Conservation (phyloP, 1,140 invertebrate species). For the Conus betulinus region DNA sequence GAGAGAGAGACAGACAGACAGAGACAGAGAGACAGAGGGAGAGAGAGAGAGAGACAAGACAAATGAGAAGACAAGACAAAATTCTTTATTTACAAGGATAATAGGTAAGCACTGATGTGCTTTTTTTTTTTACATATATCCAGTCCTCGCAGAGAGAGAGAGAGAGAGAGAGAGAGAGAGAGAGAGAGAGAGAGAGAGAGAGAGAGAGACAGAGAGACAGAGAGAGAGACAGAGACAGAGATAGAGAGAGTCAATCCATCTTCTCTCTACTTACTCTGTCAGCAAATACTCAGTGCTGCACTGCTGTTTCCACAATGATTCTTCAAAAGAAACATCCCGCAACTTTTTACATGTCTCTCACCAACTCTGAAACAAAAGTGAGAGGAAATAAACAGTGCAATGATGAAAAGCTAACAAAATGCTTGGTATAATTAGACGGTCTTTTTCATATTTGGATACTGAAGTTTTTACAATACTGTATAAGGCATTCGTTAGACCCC, state of each 20-base stretch:
- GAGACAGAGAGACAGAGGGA: too few species aligned
- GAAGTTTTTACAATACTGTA: too few species aligned
- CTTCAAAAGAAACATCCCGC: constrained; percentile 22
- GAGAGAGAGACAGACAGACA: neutral
- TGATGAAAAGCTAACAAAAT: too few species aligned
- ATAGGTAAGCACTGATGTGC: too few species aligned
- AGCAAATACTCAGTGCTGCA: constrained; percentile 12
- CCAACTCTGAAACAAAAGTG: constrained; percentile 19
- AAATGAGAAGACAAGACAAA: too few species aligned
- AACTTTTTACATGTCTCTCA: constrained; percentile 9
- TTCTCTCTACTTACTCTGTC: constrained; percentile 21
- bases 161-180: neutral
- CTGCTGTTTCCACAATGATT: constrained; percentile 34
- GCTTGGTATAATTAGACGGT: too few species aligned
- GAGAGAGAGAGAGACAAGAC: neutral
- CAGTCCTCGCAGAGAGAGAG: too few species aligned
- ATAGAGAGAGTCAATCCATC: neutral
- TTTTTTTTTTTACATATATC: too few species aligned
- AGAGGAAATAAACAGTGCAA: too few species aligned
- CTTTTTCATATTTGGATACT: too few species aligned
- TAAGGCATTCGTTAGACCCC: too few species aligned
- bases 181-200: neutral
- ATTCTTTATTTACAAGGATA: too few species aligned
- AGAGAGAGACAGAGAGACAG: constrained; percentile 12
- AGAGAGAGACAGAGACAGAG: constrained; percentile 11